Base-by-base conservation (phyloP, 2,797 vertebrate species). In the Myiotriccus ornatus region DNA sequence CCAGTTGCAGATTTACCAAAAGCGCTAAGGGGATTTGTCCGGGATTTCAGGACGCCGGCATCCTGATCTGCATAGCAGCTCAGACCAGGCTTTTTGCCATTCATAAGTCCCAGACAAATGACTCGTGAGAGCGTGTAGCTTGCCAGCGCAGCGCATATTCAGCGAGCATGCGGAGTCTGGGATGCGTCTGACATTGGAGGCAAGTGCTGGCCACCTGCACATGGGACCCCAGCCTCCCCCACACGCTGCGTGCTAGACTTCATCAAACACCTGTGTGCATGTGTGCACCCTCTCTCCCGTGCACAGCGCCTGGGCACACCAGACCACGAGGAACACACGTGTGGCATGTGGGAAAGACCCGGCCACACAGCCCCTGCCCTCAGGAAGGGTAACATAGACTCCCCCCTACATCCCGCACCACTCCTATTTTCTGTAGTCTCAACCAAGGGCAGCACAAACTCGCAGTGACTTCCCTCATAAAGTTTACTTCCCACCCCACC, bases 11-110 rank as follows among this genome's bases (percentile, higher is more conserved):
- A 95, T 95, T 95, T 92, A 95, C 83, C 49, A 43, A 82, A 95
- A 91, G 86, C 46, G 2, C 90, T 95, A 95, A 95, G 90, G 93
- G 81, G 91, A 96, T 96, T 95, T 96, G 89, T 90, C 91, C 21
- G 0, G 96, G 96, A 94, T 95, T 94, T 94, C 91, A 94, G 91
- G 94, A 93, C 2, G 23, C 83, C n/a, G 10, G 73, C 87, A 76
- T 43, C 55, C 87, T 86, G 87, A 94, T 87, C 95, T 83, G 93
- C 73, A 62, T 3, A 93, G 59, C 85, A 81, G 95, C 93, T 96
- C 89, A 93, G 87, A 93, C 76, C 65, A 83, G 87, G 91, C 83
- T 90, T 75, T 84, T 34, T 83, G 89, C 91, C 95, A 86, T 91
- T 95, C 94, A 84, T 50, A 88, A 94, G 79, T 86, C 93, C 77